A percentile compares a stretch with the other conserved stretches of the same genome.
These are phyloP conservation scores for Minunthozetes semirufus DNA, from an alignment of 2,888 invertebrate genomes.

Conservation along the genomic window DNA sequence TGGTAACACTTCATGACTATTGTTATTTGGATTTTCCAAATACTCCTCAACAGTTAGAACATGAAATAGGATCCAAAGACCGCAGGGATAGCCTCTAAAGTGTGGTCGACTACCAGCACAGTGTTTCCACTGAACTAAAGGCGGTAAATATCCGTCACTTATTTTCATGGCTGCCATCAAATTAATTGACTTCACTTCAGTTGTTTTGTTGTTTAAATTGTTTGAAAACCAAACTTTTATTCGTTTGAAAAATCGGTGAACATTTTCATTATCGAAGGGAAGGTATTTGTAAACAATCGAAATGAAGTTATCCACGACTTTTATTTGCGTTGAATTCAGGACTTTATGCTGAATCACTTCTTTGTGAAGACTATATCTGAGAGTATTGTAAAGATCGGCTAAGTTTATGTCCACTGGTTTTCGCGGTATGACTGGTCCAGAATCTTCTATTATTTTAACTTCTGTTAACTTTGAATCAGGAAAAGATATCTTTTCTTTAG, in stretches of 20 bases:
- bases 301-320: conserved; percentile 63
- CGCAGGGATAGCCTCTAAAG: conserved; percentile 83
- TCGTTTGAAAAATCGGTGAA: conserved; percentile 36
- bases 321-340: conserved; percentile 65
- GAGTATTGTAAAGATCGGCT: conserved; percentile 76
- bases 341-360: conserved; percentile 67
- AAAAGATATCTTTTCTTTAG: background rate
- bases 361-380: conserved; percentile 70
- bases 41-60: conserved; percentile 72
- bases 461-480: background rate
- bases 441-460: background rate
- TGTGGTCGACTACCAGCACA: conserved; percentile 71
- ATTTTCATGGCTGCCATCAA: conserved; percentile 31
- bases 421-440: background rate
- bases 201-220: conserved; percentile 31
- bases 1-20: conserved; percentile 59
- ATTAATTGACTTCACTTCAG: background rate
- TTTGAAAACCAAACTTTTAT: conserved; percentile 36
- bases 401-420: conserved; percentile 58
- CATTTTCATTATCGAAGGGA: conserved; percentile 39
- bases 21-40: conserved; percentile 43
- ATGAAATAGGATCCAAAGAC: conserved; percentile 93
- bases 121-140: conserved; percentile 57
- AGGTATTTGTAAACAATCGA: conserved; percentile 32
- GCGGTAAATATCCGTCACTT: conserved; percentile 36